Base-by-base conservation (phyloP, 2,888 invertebrate genomes). In the Drosophila lacicola region DNA sequence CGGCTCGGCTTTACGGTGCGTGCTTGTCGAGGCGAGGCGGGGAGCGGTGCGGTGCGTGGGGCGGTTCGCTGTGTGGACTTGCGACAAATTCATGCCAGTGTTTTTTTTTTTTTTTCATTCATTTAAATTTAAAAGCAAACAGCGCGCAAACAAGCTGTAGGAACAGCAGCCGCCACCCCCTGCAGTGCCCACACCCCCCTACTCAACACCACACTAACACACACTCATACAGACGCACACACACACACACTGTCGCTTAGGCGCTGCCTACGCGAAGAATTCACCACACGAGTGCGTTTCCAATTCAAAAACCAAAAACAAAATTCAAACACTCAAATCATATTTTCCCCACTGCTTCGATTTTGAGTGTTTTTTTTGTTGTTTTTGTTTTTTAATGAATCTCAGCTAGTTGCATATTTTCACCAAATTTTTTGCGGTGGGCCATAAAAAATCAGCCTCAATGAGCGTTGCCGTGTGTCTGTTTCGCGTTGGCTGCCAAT, bases 71-170 rank as follows among this genome's bases (percentile, higher is more conserved):
- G 41, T 55, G 45, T 25, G 58, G 50, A 63, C 65, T 70, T 68
- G 79, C 62, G 89, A 88, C 88, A 80, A 89, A 90, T 90, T 90
- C 83, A 84, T 86, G 88, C 64, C 86, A 77, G 73, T 79, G 69
- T 78, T 73, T 62, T 68, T 82, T 90, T 89, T 71, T 75, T 73
- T 68, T 82, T 88, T 90, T 89, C 90, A 91, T 90, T 90, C 91
- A 91, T 90, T 88, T 88, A 89, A 90, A 90, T 90, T 89, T 81
- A 75, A 82, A 81, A 75, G 75, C 82, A 81, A 86, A 86, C 80
- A 82, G 77, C 82, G 69, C 70, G 62, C 71, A 68, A 71, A 58
- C 51, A 51, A 70, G 57, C 67, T 55, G 57, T 46, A 54, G 41
- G 47, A 37, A 33, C 21, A 49, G 11, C 42, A 25, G 44, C 54